Evolutionary conservation across 2,797 vertebrate species (phyloP), one percentile per base, ranked within the genome.

Genomic region (Tamandua tetradactyla): DNA sequence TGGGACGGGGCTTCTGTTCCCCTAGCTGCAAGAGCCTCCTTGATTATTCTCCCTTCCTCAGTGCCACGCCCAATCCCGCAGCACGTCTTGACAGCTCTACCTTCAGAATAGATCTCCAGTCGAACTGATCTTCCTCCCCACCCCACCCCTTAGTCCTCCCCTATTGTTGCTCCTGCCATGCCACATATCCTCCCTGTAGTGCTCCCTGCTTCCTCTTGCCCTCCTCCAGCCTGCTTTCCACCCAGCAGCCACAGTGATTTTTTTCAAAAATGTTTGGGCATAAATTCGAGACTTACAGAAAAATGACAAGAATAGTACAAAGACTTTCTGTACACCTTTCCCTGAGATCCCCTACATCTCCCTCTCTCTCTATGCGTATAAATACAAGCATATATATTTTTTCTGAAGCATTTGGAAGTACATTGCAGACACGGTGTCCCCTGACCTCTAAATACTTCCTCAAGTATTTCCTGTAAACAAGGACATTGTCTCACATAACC

Each of bases 71-170:
- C 35, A 44, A 10, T 23, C 11, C 12, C 14, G 15, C 40, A 49
- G 78, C 23, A 61, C 30, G 61, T 18, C 52, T 74, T 10, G 27
- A 20, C 1, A 49, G 14, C 49, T 69, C 37, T 25, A 2, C 49
- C 30, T 35, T 81, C 23, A 35, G 37, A 30, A 23, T 13, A 12
- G 11, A 15, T 52, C 44, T 30, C 10, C 6, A 3, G 11, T 49
- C 17, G 18, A 7, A 2, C 3, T 11, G 66, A 27, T 11, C 55
- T 15, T 5, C 2, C 25, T 14, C 42, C 10, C 17, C 35, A 61
- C 32, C 83, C 5, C 23, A 23, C 40, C 5, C 42, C 0, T 0
- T 0, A 0, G 32, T 32, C 95, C 68, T 9, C 0, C 62, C 6
- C 55, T 52, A 0, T 3, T 11, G 20, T 22, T 15, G 14, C 23